Percentiles rank a stretch among this genome's conserved stretches.
These are phyloP conservation scores for Synergus umbraculus DNA, from an alignment of 2,888 invertebrate genomes.

Conservation along the genomic window DNA sequence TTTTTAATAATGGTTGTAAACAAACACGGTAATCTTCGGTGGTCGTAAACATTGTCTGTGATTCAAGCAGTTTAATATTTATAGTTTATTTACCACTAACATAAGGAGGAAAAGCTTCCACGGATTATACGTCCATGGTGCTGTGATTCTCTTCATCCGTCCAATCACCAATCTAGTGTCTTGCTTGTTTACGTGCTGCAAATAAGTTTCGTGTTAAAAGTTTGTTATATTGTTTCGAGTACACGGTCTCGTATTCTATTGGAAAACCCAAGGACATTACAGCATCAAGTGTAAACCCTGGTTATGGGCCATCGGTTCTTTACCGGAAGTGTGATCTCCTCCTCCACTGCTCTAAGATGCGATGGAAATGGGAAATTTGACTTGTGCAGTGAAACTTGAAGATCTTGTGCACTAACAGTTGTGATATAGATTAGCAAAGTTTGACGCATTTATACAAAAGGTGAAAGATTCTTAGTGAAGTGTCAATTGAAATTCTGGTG, in stretches of 20 bases:
- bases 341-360: constrained; percentile 54
- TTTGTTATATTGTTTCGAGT: background rate
- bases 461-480: constrained; percentile 50
- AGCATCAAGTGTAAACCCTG: background rate
- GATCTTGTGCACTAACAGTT: constrained; percentile 35
- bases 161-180: background rate
- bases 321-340: constrained; percentile 48
- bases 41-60: background rate
- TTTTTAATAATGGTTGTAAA: background rate
- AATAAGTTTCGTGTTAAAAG: background rate
- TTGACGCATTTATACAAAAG: background rate
- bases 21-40: background rate
- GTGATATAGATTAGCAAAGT: constrained; percentile 12
- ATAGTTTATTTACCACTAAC: background rate
- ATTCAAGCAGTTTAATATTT: background rate
- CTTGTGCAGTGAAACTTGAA: constrained; percentile 40
- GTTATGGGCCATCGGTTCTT: background rate
- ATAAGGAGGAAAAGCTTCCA: background rate
- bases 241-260: background rate
- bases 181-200: constrained; percentile 28
- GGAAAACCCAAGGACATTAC: background rate
- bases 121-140: background rate
- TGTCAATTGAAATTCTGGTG: constrained; percentile 44
- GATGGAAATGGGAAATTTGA: constrained; percentile 58
- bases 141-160: constrained; percentile 28